phyloP scores from a whole-genome alignment of 2,888 invertebrate species.

The Heliconius cydno region DNA sequence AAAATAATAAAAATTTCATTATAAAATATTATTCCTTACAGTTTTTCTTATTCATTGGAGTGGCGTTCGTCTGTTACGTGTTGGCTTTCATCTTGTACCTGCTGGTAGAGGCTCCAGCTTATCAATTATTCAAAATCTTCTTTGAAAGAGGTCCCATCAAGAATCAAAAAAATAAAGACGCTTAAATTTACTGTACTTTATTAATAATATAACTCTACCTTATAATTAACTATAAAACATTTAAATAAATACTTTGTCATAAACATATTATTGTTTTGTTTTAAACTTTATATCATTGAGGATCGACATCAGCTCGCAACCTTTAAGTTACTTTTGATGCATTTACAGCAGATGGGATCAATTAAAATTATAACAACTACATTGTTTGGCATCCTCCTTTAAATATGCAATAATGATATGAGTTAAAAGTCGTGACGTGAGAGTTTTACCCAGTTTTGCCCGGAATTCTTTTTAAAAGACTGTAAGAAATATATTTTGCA shows the following conservation, averaged over 20 bases:
- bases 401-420: too few species aligned
- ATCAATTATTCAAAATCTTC: slow-evolving; percentile 4
- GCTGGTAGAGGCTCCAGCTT: slow-evolving; percentile 7
- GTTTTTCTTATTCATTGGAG: slow-evolving; percentile 5
- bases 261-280: not conserved
- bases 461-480: too few species aligned
- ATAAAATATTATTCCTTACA: not conserved
- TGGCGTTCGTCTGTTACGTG: not conserved
- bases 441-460: too few species aligned
- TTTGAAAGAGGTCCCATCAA: not conserved
- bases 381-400: too few species aligned
- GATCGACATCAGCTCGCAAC: too few species aligned
- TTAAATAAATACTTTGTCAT: not conserved
- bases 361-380: too few species aligned
- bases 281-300: too few species aligned
- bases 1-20: not conserved
- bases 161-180: not conserved
- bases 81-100: slow-evolving; percentile 2
- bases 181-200: not conserved
- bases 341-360: too few species aligned
- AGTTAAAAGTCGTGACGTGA: too few species aligned
- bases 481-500: too few species aligned
- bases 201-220: not conserved
- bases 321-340: too few species aligned
- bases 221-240: not conserved